Evolutionary conservation across 2,113 vertebrate species (phyloP).

Genomic region (Ranitomeya imitator): DNA sequence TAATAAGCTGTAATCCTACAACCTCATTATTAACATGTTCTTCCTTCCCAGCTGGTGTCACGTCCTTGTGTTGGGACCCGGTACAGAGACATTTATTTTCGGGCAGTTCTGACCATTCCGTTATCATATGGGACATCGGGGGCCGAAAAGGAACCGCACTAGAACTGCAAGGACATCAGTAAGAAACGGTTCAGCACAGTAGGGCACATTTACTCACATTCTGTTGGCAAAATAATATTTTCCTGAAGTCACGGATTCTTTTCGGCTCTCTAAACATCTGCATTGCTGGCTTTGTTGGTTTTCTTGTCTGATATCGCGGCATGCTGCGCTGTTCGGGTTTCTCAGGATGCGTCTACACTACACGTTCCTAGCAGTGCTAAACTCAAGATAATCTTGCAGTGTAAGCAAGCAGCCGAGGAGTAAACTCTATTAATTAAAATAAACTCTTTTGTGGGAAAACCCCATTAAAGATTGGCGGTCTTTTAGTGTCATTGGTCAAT

Average conservation of each 20-base stretch:
- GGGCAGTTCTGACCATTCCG: slow-evolving; percentile 94
- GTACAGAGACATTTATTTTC: slow-evolving; percentile 91
- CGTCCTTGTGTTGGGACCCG: slow-evolving; percentile 94
- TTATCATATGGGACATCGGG: slow-evolving; percentile 99
- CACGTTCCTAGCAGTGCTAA: too few relatives aligned
- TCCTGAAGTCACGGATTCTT: too few relatives aligned
- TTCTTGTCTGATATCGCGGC: too few relatives aligned
- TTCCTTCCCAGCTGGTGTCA: slow-evolving; percentile 83
- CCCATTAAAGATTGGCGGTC: too few relatives aligned
- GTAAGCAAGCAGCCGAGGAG: too few relatives aligned
- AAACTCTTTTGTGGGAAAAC: too few relatives aligned
- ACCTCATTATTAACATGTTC: not conserved
- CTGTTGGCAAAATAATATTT: not conserved
- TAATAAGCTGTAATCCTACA: not conserved
- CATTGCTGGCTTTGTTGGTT: not conserved
- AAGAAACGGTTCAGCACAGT: slow-evolving; percentile 60
- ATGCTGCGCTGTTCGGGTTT: too few relatives aligned
- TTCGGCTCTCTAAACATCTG: not conserved
- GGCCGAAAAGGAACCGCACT: slow-evolving; percentile 97
- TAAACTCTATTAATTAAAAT: too few relatives aligned
- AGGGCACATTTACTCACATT: not conserved
- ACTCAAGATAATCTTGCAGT: too few relatives aligned
- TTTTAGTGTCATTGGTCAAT: too few relatives aligned
- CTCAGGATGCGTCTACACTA: too few relatives aligned
- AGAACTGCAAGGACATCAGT: slow-evolving; percentile 98